Evolutionary conservation across 2,797 vertebrate genomes (phyloP), one percentile per base, ranked within the genome.

Genomic region (Diglossa cyanea): DNA sequence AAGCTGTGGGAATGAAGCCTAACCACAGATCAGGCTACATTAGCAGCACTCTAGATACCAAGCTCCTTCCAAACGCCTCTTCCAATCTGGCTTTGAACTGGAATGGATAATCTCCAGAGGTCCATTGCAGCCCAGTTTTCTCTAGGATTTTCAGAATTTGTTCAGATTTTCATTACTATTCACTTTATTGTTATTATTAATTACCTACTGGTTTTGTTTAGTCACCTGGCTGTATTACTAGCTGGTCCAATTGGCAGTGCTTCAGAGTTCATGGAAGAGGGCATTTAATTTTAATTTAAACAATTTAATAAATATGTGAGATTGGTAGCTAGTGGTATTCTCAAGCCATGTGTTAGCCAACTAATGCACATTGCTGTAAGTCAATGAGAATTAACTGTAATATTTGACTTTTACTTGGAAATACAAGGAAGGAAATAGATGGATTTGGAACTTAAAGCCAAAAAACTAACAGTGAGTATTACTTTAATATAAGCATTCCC

Each of bases 261-360:
- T 85, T 72, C 33, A 68, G 67, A 48, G 40, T 63, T 94, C 19
- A 24, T 11, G 4, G 47, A 58, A 30, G 16, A 55, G 25, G 12
- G 9, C 17, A 66, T 73, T 6, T 51, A 51, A 30, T 30, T 51
- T 51, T 51, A 30, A 51, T 30, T 51, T 51, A 51, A 51, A 14
- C 23, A 61, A 11, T 65, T 80, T 74, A 66, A 57, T 73, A 70
- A 57, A 48, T n/a, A 26, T 4, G 13, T 44, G 18, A 66, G 17
- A 40, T 45, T 31, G 35, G 12, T 53, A 45, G 18, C 40, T 55
- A 31, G 21, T 11, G 19, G 24, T 47, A 62, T 54, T 74, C 21
- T 51, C 14, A 47, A 47, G 25, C 37, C 30, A 1, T 0, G 0
- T 51, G 40, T 40, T 40, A 40, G 15, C 40, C 40, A 40, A 40